These are phyloP conservation scores for Melopsittacus undulatus DNA, from an alignment of 2,797 vertebrate genomes.

Conservation along the genomic window DNA sequence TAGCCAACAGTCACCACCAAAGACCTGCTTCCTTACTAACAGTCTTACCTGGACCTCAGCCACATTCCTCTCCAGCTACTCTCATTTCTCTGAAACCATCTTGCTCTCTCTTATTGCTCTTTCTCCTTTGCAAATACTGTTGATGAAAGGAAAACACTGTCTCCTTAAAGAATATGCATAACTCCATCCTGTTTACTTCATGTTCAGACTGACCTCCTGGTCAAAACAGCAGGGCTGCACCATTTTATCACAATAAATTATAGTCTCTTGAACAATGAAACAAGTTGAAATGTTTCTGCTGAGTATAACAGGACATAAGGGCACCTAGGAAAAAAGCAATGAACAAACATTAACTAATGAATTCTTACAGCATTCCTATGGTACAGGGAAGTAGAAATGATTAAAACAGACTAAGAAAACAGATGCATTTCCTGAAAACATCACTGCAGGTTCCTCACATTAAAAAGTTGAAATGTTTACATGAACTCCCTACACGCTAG, in stretches of 20 bases:
- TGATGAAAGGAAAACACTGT: background rate
- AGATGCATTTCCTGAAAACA: background rate
- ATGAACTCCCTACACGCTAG: background rate
- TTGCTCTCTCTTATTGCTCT: background rate
- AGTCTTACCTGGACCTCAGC: slow-evolving; percentile 5
- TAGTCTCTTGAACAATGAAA: slow-evolving; percentile 15
- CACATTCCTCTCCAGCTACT: background rate
- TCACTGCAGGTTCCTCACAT: background rate
- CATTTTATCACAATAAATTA: slow-evolving; percentile 31
- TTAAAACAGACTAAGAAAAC: slow-evolving; percentile 5
- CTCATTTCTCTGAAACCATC: background rate
- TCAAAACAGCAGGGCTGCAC: background rate
- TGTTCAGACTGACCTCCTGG: background rate
- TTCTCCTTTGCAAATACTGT: background rate
- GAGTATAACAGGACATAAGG: background rate
- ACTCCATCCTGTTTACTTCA: slow-evolving; percentile 33
- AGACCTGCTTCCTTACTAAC: background rate
- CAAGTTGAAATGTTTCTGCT: background rate
- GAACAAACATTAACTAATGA: background rate
- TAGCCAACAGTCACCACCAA: background rate
- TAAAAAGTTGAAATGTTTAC: background rate
- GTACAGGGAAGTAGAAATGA: background rate
- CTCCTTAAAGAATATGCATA: background rate
- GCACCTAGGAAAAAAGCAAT: background rate
- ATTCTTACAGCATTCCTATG: background rate